A percentile compares a stretch with the other conserved stretches of the same genome.
Evolutionary conservation across 2,113 vertebrate species (phyloP).

Genomic region (Corvus moneduloides): DNA sequence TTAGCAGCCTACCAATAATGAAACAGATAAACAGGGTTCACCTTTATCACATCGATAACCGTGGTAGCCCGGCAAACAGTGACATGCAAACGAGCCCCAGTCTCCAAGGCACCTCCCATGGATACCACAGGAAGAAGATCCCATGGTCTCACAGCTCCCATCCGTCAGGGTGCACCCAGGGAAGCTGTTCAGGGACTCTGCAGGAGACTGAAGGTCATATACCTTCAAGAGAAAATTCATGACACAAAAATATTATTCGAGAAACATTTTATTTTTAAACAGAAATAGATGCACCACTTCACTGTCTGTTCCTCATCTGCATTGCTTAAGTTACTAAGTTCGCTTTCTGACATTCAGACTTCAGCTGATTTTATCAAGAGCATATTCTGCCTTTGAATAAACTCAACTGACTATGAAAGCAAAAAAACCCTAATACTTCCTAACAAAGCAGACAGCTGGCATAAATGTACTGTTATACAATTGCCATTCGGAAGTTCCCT

Average conservation of each 20-base stretch:
- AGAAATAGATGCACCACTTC: background rate
- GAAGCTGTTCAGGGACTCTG: constrained; percentile 82
- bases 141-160: constrained; percentile 83
- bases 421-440: background rate
- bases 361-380: constrained; percentile 1
- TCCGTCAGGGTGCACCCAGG: constrained; percentile 82
- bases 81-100: constrained; percentile 84
- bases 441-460: constrained; percentile 15
- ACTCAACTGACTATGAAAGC: background rate
- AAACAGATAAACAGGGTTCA: constrained; percentile 30
- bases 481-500: background rate
- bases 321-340: background rate
- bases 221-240: constrained; percentile 53
- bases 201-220: constrained; percentile 83
- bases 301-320: background rate
- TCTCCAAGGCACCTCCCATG: constrained; percentile 82
- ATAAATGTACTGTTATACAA: background rate
- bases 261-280: background rate
- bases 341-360: background rate
- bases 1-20: background rate
- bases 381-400: background rate
- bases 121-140: constrained; percentile 80
- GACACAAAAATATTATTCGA: background rate
- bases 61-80: constrained; percentile 80
- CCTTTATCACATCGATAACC: constrained; percentile 85